Evolutionary conservation across 1,140 invertebrate genomes (phyloP), one percentile per base, ranked within the genome.

Genomic region (Apocrypta bakeri): DNA sequence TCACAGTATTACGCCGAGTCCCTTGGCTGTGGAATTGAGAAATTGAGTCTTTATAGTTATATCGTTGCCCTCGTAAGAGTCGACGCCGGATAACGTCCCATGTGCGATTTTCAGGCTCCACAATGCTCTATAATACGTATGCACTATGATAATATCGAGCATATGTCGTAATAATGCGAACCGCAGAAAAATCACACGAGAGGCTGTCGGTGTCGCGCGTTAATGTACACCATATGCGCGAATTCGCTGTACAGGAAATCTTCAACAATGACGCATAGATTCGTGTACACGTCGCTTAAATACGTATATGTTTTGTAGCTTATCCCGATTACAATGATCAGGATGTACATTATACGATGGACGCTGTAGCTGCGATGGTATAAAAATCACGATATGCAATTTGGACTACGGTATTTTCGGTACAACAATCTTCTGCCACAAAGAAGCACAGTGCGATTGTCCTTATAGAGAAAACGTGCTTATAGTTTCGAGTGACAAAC

Each of bases 221-320:
- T 4, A 4, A 37, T 37, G 9, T 37, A 37, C 42, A n/a, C 68
- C 77, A 79, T 69, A 27, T 79, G 77, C 40, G 77, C 40, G 66
- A 71, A 79, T 48, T 48, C 21, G 37, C 27, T 48, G n/a, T 69
- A n/a, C 48, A 80, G 78, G 78, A 80, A 72, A 80, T 80, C 69
- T 72, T 72, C 42, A 80, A 80, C 48, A 80, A 80, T 79, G 63
- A 71, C 48, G 42, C 42, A 2, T 42, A n/a, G 17, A 21, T 56
- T 17, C 42, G 11, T 17, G 14, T 48, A 48, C 3, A 37, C 9
- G 33, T 48, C 11, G 17, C 17, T 21, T 48, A 48, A 48, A 48
- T 48, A 48, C 21, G 21, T 17, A 3, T 48, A 48, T 68, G 27
- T 68, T 33, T 56, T 61, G 9, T 14, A 14, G 42, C 48, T n/a